Conservation (phyloP, 1,140 invertebrate species). For the Drosophila funebris region DNA sequence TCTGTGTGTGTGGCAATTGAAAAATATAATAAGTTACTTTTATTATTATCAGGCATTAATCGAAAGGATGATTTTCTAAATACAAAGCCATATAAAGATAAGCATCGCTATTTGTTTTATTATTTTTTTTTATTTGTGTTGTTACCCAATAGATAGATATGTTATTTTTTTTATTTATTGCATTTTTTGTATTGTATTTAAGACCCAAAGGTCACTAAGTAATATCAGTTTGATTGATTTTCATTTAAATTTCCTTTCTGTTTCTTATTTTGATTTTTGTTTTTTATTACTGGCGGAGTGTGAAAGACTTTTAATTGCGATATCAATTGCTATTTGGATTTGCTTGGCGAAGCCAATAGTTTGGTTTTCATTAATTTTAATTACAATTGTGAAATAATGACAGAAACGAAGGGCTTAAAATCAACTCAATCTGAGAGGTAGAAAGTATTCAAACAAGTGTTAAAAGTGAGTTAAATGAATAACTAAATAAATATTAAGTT, state of each 20-base stretch:
- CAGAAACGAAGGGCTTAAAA: constrained; percentile 41
- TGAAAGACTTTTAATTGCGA: constrained; percentile 36
- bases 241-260: constrained; percentile 5
- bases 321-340: constrained; percentile 50
- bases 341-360: constrained; percentile 35
- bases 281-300: constrained; percentile 6
- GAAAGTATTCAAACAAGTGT: constrained; percentile 11
- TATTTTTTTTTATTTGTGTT: constrained; percentile 15
- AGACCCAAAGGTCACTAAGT: constrained; percentile 61
- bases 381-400: constrained; percentile 64
- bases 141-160: constrained; percentile 21
- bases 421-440: constrained; percentile 37
- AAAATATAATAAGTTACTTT: constrained; percentile 61
- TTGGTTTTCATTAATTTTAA: constrained; percentile 13
- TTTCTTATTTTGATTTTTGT: constrained; percentile 23
- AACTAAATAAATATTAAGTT: constrained; percentile 19
- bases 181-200: constrained; percentile 42
- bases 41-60: constrained; percentile 77
- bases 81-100: constrained; percentile 67
- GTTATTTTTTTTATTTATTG: constrained; percentile 22
- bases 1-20: constrained; percentile 27
- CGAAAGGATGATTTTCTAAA: constrained; percentile 77
- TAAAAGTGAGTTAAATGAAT: constrained; percentile 18
- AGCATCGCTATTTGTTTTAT: constrained; percentile 62
- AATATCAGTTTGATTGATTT: constrained; percentile 43